A percentile compares a stretch with the other conserved stretches of the same genome.
phyloP scores from a whole-genome alignment of 2,113 vertebrate genomes.

The Tonatia bakeri region DNA sequence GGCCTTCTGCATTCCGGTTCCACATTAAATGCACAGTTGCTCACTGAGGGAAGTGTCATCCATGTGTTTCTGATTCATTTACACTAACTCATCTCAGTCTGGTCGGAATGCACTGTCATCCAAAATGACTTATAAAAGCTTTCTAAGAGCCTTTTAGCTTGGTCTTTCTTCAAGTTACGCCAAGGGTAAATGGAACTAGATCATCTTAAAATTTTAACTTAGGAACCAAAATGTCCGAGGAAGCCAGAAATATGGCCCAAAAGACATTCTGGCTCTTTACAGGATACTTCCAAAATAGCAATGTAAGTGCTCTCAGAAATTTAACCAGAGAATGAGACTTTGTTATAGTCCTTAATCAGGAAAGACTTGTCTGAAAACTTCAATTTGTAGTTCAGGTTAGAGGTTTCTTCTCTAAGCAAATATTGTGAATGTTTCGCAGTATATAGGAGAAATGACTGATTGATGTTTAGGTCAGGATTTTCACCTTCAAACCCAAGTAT shows the following conservation, averaged over 20 bases:
- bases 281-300: background rate
- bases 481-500: slow-evolving; percentile 1
- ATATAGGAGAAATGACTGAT: background rate
- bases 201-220: slow-evolving; percentile 41
- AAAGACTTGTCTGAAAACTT: background rate
- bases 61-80: slow-evolving; percentile 48
- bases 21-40: slow-evolving; percentile 10
- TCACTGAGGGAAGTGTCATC: background rate
- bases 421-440: background rate
- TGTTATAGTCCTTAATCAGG: background rate
- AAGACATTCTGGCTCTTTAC: slow-evolving; percentile 8
- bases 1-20: background rate
- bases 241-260: background rate
- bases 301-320: background rate
- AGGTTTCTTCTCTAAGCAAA: background rate
- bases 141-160: slow-evolving; percentile 47
- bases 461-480: background rate
- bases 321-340: background rate
- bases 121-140: slow-evolving; percentile 38
- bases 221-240: slow-evolving; percentile 42
- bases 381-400: background rate
- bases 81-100: background rate
- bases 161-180: slow-evolving; percentile 48
- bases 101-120: slow-evolving; percentile 26
- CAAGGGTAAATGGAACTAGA: slow-evolving; percentile 58